phyloP scores from a whole-genome alignment of 2,113 vertebrate genomes.

The Pardalotus punctatus region DNA sequence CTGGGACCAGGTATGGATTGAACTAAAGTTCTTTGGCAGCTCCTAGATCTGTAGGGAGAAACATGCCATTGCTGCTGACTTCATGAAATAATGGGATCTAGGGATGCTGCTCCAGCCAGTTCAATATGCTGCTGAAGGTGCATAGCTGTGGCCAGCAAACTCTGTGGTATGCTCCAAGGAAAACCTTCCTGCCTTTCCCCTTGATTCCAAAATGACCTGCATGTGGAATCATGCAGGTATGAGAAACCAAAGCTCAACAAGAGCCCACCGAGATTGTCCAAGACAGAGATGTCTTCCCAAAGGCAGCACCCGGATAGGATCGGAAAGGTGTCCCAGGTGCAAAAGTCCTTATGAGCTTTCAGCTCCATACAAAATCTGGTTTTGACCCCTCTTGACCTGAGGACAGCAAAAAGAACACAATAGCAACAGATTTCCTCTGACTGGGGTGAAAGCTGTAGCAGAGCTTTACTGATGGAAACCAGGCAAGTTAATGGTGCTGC shows the following conservation, averaged over 20 bases:
- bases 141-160: fast-evolving
- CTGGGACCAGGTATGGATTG: not conserved
- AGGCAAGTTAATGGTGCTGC: not conserved
- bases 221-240: not conserved
- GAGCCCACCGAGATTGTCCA: not conserved
- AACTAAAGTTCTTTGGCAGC: not conserved
- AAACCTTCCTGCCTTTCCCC: not conserved
- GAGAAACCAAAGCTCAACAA: fast-evolving
- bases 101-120: not conserved
- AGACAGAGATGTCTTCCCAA: not conserved
- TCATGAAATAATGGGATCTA: not conserved
- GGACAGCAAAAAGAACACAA: not conserved
- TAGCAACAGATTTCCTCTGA: not conserved
- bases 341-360: not conserved
- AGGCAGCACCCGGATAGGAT: not conserved
- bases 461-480: not conserved
- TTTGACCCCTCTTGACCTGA: not conserved
- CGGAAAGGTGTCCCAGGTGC: fast-evolving
- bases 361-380: not conserved
- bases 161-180: not conserved
- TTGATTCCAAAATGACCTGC: not conserved
- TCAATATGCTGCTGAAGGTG: not conserved
- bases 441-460: not conserved
- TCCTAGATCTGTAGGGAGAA: not conserved
- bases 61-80: not conserved